Conservation (phyloP, 2,113 vertebrate species). For the Dissostichus mawsoni region DNA sequence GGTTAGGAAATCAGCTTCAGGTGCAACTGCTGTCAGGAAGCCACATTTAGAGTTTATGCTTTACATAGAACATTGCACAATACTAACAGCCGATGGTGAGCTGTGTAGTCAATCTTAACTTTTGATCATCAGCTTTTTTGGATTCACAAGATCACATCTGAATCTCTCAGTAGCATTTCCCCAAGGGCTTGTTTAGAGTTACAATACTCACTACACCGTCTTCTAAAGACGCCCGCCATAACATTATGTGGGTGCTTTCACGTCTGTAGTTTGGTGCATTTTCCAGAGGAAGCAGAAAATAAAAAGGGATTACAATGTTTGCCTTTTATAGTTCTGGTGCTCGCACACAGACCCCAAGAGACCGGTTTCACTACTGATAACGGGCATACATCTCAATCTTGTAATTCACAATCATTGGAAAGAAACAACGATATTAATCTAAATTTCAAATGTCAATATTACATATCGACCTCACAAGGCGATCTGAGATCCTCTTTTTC, state of each 20-base stretch:
- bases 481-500: too few relatives aligned
- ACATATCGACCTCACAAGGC: background rate
- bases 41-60: background rate
- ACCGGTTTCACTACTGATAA: too few relatives aligned
- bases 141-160: background rate
- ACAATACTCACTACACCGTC: too few relatives aligned
- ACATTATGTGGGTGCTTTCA: background rate
- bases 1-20: background rate
- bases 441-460: background rate
- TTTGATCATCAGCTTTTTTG: background rate
- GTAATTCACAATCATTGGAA: too few relatives aligned
- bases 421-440: too few relatives aligned
- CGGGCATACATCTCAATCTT: too few relatives aligned
- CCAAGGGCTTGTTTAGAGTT: background rate
- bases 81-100: background rate
- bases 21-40: background rate
- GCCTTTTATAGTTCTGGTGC: background rate
- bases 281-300: background rate
- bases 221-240: background rate
- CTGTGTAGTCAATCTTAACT: background rate
- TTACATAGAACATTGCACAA: background rate
- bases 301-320: background rate
- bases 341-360: background rate
- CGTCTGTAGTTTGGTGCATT: background rate
- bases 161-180: background rate